These are phyloP conservation scores for Chelidonichthys spinosus DNA, from an alignment of 2,797 vertebrate species.

Conservation along the genomic window DNA sequence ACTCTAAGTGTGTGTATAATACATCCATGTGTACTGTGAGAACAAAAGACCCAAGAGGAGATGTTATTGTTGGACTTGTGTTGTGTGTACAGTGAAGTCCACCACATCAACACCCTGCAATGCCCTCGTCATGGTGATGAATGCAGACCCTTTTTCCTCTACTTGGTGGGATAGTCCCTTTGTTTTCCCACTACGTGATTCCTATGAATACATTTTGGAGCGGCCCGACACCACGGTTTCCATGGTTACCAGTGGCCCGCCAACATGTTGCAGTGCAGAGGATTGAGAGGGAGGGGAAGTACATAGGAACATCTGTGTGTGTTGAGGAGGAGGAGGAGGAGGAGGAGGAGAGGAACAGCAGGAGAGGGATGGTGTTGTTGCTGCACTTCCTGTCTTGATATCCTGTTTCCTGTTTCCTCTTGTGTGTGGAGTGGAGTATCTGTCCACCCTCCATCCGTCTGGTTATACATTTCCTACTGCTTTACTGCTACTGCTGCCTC, in stretches of 20 bases:
- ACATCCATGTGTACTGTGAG: not conserved
- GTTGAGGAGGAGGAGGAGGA: constrained; percentile 32
- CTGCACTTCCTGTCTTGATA: constrained; percentile 65
- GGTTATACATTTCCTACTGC: not conserved
- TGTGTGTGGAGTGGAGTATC: constrained; percentile 12
- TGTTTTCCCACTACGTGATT: constrained; percentile 26
- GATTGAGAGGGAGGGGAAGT: constrained; percentile 44
- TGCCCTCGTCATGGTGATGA: constrained; percentile 43
- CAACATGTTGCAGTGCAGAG: constrained; percentile 55
- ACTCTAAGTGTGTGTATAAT: not conserved
- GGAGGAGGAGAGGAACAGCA: constrained; percentile 22
- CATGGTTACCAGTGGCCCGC: constrained; percentile 66
- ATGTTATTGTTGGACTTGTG: constrained; percentile 7
- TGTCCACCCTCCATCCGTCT: constrained; percentile 28
- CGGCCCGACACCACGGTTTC: constrained; percentile 47
- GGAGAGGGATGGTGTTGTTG: constrained; percentile 41
- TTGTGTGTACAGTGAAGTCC: constrained; percentile 19
- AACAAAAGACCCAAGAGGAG: constrained; percentile 9
- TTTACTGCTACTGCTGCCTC: not conserved
- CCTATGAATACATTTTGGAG: constrained; percentile 57
- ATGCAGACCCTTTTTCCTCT: constrained; percentile 39
- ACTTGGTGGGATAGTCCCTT: constrained; percentile 44
- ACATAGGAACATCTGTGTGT: constrained; percentile 60
- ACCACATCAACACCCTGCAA: constrained; percentile 8
- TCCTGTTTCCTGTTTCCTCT: constrained; percentile 73